These are phyloP conservation scores for Venturia canescens DNA, from an alignment of 1,140 invertebrate species.

Conservation along the genomic window DNA sequence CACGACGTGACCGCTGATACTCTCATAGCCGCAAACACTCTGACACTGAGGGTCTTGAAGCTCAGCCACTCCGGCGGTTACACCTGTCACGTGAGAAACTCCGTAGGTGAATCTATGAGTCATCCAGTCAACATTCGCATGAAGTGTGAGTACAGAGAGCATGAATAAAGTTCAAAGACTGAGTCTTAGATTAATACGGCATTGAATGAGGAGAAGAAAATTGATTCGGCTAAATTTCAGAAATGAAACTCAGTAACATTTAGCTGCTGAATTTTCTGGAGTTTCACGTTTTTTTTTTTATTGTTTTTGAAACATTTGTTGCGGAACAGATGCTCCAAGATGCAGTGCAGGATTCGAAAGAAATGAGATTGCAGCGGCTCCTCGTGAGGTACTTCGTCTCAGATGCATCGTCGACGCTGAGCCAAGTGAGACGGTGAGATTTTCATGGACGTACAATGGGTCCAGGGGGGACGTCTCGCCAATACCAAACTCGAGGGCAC, in stretches of 20 bases:
- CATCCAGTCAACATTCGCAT: slow-evolving; percentile 81
- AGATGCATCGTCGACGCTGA: slow-evolving; percentile 90
- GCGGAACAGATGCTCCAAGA: slow-evolving; percentile 78
- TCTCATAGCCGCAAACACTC: slow-evolving; percentile 70
- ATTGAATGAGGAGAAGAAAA: too few relatives aligned
- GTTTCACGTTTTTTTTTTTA: neutral
- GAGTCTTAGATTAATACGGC: too few relatives aligned
- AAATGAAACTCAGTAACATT: too few relatives aligned
- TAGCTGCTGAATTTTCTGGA: neutral
- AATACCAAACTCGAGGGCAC: slow-evolving; percentile 77
- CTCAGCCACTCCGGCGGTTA: slow-evolving; percentile 81
- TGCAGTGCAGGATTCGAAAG: slow-evolving; percentile 79
- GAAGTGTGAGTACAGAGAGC: slow-evolving; percentile 80
- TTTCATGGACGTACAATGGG: slow-evolving; percentile 89
- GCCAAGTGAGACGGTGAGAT: slow-evolving; percentile 81
- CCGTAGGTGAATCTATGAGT: slow-evolving; percentile 83
- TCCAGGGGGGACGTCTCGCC: slow-evolving; percentile 81
- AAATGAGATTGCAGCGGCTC: slow-evolving; percentile 79
- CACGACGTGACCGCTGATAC: slow-evolving; percentile 63
- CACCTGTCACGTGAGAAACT: slow-evolving; percentile 83
- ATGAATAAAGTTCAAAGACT: neutral
- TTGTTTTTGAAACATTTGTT: neutral
- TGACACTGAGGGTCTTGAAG: slow-evolving; percentile 75
- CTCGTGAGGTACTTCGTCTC: slow-evolving; percentile 80
- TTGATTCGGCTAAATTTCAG: too few relatives aligned